Base-by-base conservation (phyloP, 2,888 invertebrate genomes). In the Drosophila aldrichi region DNA sequence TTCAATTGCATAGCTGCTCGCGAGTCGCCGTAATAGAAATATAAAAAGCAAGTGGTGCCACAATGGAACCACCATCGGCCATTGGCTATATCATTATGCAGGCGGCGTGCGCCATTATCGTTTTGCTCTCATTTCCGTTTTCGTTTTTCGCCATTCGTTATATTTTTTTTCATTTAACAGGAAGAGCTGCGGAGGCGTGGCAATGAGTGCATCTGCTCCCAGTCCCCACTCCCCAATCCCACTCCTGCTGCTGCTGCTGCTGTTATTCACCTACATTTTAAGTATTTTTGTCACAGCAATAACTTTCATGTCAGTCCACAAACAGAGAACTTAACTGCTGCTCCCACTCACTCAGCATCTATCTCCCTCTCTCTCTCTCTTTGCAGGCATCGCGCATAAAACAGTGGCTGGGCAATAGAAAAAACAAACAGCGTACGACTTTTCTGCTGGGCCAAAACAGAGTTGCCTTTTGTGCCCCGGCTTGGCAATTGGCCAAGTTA, bases 401-500 rank as follows among this genome's bases (percentile, higher is more conserved):
- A 79, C 75, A 80, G 74, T 63, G 74, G 68, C 74, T 16, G 65
- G 73, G 79, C 70, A 75, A 73, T 75, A 71, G 77, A 77, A 79
- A 74, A 74, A 65, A 64, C 73, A 81, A 77, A 79, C 79, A 77
- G 69, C 52, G 62, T 63, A 57, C 55, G 48, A 61, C 56, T 63
- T 40, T 63, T 72, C 74, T 75, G 65, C 68, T 49, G 56, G 62
- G 62, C 73, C 62, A 69, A 65, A 64, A 73, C 70, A 65, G 72
- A 69, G 72, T 70, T 72, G 77, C 74, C 70, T 80, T 83, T 84
- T 84, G 77, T 73, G 74, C 56, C 52, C 63, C 40, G n/a, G 63
- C 64, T 77, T 89, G 89, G 89, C 90, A 90, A 90, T 89, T 90
- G 89, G 90, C 89, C 90, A 90, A 90, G 81, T 89, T 88, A 85